These are phyloP conservation scores for Myotis planiceps DNA, from an alignment of 2,797 vertebrate species.

Conservation along the genomic window DNA sequence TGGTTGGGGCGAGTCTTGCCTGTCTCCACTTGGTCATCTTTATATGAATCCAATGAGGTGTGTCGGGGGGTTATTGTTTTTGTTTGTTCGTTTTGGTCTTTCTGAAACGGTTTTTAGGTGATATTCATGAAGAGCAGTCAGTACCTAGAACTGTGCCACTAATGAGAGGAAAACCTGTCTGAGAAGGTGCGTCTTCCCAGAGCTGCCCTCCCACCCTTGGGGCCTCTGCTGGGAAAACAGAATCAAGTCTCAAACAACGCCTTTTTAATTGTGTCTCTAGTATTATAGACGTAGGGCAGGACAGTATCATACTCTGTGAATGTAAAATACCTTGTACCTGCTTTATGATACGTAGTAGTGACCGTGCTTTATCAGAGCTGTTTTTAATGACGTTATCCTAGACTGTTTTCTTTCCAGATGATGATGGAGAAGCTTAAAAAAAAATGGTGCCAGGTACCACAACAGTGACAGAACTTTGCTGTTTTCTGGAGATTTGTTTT, in stretches of 20 bases:
- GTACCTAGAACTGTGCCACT: conserved; percentile 76
- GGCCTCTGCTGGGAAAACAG: conserved; percentile 87
- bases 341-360: conserved; percentile 89
- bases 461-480: conserved; percentile 87
- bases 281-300: conserved; percentile 88
- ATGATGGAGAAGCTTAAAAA: conserved; percentile 86
- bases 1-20: conserved; percentile 72
- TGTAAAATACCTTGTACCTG: conserved; percentile 89
- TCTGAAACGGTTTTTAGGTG: conserved; percentile 83
- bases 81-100: neutral
- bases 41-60: conserved; percentile 30
- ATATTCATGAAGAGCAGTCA: conserved; percentile 77
- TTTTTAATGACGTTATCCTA: conserved; percentile 91
- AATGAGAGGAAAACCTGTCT: conserved; percentile 67
- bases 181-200: conserved; percentile 78
- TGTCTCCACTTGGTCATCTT: conserved; percentile 74
- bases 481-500: conserved; percentile 85
- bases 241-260: conserved; percentile 88
- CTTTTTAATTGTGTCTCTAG: conserved; percentile 89
- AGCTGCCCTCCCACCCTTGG: conserved; percentile 79
- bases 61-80: neutral
- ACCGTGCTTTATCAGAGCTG: conserved; percentile 89
- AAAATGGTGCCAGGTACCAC: conserved; percentile 88
- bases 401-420: conserved; percentile 86
- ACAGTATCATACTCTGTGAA: conserved; percentile 89